A percentile compares a stretch with the other conserved stretches of the same genome.
Conservation (phyloP, 2,888 invertebrate species). For the Hemicrepidius hirtus region DNA sequence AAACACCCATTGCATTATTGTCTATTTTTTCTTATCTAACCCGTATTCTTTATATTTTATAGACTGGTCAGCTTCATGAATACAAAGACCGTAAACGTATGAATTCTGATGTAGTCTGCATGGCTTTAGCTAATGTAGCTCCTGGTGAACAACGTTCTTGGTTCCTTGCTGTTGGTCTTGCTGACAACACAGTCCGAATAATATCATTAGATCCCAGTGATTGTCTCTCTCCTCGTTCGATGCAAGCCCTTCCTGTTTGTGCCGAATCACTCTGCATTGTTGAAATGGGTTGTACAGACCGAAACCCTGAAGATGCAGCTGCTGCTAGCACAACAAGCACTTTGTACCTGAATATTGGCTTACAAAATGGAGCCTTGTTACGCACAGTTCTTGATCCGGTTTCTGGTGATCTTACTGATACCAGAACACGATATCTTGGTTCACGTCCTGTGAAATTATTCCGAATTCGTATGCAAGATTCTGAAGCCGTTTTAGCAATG, state of each 20-base stretch:
- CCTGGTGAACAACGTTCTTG: slow-evolving; percentile 95
- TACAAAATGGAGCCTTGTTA: slow-evolving; percentile 96
- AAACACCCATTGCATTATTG: too few species aligned
- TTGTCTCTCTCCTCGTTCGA: slow-evolving; percentile 94
- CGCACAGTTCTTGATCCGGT: slow-evolving; percentile 96
- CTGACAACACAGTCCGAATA: slow-evolving; percentile 97
- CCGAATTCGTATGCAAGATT: slow-evolving; percentile 95
- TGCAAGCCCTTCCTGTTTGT: slow-evolving; percentile 96
- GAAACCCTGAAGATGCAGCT: slow-evolving; percentile 75
- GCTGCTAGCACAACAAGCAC: slow-evolving; percentile 82
- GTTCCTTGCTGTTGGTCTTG: slow-evolving; percentile 96
- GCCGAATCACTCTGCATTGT: slow-evolving; percentile 98
- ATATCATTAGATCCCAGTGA: slow-evolving; percentile 98
- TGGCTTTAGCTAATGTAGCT: slow-evolving; percentile 97
- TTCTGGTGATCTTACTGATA: slow-evolving; percentile 97
- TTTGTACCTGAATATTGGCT: slow-evolving; percentile 95
- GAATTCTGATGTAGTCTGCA: slow-evolving; percentile 97
- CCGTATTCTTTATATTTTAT: slow-evolving; percentile 42
- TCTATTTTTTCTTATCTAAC: too few species aligned
- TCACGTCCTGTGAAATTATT: slow-evolving; percentile 94
- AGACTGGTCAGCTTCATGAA: slow-evolving; percentile 98
- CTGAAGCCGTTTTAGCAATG: slow-evolving; percentile 97
- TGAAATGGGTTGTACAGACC: slow-evolving; percentile 87
- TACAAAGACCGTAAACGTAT: slow-evolving; percentile 98
- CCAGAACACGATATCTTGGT: slow-evolving; percentile 96